These are phyloP conservation scores for Takifugu rubripes DNA, from an alignment of 2,797 vertebrate genomes.

Conservation along the genomic window DNA sequence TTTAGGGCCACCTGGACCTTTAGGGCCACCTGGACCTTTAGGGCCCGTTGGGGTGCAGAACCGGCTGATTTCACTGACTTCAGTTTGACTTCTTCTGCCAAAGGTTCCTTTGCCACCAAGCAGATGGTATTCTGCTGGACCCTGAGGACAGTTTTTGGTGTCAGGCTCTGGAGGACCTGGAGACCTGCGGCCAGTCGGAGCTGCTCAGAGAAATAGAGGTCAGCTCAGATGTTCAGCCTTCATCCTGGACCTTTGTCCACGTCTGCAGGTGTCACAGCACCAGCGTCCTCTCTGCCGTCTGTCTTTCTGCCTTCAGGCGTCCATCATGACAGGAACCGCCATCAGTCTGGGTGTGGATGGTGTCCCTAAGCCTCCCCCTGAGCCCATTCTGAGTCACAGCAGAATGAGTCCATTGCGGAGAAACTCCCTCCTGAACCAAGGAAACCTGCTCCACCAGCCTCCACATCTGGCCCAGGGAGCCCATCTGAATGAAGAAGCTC, in stretches of 20 bases:
- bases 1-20: neutral
- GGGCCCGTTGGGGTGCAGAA: too few species aligned
- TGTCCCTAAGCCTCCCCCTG: constrained; percentile 71
- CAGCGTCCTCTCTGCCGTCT: neutral
- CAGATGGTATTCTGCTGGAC: constrained; percentile 84
- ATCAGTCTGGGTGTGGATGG: constrained; percentile 86
- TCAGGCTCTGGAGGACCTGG: constrained; percentile 95
- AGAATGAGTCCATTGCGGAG: constrained; percentile 63
- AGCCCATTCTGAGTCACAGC: constrained; percentile 65
- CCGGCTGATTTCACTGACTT: too few species aligned
- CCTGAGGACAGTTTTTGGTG: constrained; percentile 95
- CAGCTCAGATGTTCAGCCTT: constrained; percentile 2
- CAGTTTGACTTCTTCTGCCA: neutral
- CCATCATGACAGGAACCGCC: constrained; percentile 92
- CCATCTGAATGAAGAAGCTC: constrained; percentile 51
- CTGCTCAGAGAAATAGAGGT: constrained; percentile 98
- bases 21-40: neutral
- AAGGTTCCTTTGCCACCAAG: constrained; percentile 83
- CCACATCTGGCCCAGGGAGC: constrained; percentile 51
- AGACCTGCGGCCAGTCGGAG: constrained; percentile 96
- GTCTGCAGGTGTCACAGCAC: neutral
- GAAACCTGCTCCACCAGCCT: constrained; percentile 56
- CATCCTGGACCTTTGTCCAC: too few species aligned
- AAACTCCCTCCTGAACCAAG: constrained; percentile 62
- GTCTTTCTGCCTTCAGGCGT: constrained; percentile 74